A percentile compares a stretch with the other conserved stretches of the same genome.
Conservation (phyloP, 2,797 vertebrate genomes). For the Acrossocheilus wenchowensis region DNA sequence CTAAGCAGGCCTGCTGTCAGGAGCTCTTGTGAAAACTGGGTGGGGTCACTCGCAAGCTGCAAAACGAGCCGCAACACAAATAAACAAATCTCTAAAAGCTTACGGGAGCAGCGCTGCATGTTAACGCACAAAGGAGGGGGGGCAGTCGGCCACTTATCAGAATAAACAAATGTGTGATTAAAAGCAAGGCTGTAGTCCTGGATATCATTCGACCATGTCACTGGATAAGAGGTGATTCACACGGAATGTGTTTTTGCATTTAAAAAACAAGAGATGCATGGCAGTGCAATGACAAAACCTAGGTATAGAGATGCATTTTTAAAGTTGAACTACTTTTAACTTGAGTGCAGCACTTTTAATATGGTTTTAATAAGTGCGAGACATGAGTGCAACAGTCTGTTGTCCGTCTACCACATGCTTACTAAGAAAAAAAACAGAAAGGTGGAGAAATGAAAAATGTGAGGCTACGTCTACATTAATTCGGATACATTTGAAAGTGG, state of each 20-base stretch:
- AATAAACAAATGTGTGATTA: constrained; percentile 49
- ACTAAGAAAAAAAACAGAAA: not conserved
- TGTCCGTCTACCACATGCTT: not conserved
- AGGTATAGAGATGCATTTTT: not conserved
- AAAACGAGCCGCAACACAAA: constrained; percentile 84
- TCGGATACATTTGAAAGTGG: not conserved
- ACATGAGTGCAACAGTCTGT: not conserved
- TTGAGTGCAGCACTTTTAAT: not conserved
- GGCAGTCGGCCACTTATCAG: constrained; percentile 39
- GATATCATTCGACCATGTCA: constrained; percentile 29
- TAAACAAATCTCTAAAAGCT: constrained; percentile 85
- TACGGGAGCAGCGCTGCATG: constrained; percentile 78
- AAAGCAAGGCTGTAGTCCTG: constrained; percentile 12
- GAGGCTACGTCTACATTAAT: not conserved
- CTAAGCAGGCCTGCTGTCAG: constrained; percentile 85
- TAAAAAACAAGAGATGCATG: not conserved
- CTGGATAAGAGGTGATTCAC: constrained; percentile 34
- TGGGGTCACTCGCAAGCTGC: constrained; percentile 85
- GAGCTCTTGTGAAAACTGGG: constrained; percentile 84
- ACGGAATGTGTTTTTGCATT: not conserved
- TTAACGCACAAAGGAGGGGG: constrained; percentile 65
- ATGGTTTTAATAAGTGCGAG: not conserved
- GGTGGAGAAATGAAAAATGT: not conserved
- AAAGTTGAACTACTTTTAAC: not conserved
- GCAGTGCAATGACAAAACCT: too few species aligned